phyloP scores from a whole-genome alignment of 2,888 invertebrate genomes.

The Dryococelus australis region DNA sequence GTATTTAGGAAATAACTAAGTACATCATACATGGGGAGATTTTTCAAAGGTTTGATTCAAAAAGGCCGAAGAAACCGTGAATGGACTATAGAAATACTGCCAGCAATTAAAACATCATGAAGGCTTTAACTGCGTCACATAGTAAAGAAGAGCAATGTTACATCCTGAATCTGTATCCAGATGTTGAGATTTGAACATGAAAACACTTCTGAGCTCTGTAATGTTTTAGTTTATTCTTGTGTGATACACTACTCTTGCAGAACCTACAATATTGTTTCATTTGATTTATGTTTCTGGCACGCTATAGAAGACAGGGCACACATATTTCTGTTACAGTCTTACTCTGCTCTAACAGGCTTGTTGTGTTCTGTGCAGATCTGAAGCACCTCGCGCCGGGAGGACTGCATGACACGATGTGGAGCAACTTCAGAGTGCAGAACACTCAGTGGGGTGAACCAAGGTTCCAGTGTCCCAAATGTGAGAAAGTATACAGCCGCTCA shows the following conservation, averaged over 20 bases:
- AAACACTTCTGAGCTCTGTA: no score
- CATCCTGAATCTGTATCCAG: no score
- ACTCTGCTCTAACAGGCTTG: neutral
- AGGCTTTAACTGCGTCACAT: neutral
- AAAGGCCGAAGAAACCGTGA: no score
- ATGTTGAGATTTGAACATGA: no score
- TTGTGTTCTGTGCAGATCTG: neutral
- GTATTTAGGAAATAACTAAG: no score
- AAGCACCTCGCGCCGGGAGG: neutral
- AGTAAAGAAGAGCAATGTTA: neutral
- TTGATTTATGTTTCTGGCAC: neutral
- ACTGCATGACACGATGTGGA: neutral
- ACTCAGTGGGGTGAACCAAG: neutral
- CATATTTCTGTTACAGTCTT: neutral
- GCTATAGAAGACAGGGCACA: neutral
- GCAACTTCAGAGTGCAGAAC: neutral
- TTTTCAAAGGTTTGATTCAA: no score
- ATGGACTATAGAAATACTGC: neutral
- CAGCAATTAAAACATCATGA: neutral
- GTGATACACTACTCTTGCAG: neutral
- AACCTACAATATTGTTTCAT: neutral
- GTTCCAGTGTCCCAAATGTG: conserved; percentile 34
- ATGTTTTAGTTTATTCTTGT: neutral
- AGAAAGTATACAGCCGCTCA: conserved; percentile 37
- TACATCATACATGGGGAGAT: no score